Evolutionary conservation across 2,797 vertebrate species (phyloP), one percentile per base, ranked within the genome.

Genomic region (Coranthus polyacanthus): DNA sequence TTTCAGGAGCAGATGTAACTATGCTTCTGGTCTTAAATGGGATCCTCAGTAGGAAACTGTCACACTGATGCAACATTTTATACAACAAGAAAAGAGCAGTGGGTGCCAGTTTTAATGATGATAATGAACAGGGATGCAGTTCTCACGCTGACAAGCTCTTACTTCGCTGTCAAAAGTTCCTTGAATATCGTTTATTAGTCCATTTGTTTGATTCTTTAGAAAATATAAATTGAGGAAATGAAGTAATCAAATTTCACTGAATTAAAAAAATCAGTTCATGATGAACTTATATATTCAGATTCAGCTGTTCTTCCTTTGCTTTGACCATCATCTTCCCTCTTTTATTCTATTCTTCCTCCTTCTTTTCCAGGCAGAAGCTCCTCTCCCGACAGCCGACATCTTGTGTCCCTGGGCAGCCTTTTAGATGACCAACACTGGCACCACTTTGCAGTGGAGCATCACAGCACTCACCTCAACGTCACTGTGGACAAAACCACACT

Each of bases 391-490:
- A 74, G 80, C 41, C 90, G 81, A 67, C 78, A 91, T 62, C 80
- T 79, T 6, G 92, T 95, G 72, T 95, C 92, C 0, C 76, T 97
- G 76, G 96, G 96, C 78, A 98, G 96, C 84, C 91, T 98, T 78
- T 89, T 98, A 59, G 96, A 98, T 15, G 96, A 98, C 82, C 96
- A 97, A 10, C 96, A 98, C 53, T 98, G 97, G 97, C 97, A 98
- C 83, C 92, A 89, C 1, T 88, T 96, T 65, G 78, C 93, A 15
- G 81, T 98, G 77, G 95, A 97, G 80, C 91, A 85, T 39, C 83
- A 94, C 86, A 92, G 92, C 83, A 88, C 87, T 32, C 94, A 94
- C 79, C 90, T 98, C 82, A 97, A 97, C 93, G 92, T 98, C 74
- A 97, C 96, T 0, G 95, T 98, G 91, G 96, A 98, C 79, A 95